Conservation (phyloP, 1,140 invertebrate genomes). For the Sarcophaga bullata region DNA sequence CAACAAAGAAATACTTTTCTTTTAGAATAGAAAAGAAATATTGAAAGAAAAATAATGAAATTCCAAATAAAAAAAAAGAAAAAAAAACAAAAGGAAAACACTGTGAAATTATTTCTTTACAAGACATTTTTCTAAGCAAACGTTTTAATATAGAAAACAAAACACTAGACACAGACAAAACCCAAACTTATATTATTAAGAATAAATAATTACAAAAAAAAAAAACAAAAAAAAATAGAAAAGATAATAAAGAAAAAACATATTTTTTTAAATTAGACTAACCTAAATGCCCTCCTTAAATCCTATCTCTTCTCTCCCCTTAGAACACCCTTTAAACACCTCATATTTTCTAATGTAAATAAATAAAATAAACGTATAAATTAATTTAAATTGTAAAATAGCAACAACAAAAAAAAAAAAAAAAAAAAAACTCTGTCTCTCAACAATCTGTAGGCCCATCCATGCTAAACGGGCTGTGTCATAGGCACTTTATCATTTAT, state of each 20-base stretch:
- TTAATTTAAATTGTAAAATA: not conserved
- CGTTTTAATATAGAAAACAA: not conserved
- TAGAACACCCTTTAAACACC: no score
- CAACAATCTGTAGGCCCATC: slow-evolving; percentile 56
- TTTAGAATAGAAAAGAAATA: no score
- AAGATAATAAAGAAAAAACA: no score
- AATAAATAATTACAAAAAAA: not conserved
- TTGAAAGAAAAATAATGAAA: no score
- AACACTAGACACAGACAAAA: not conserved
- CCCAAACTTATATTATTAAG: not conserved
- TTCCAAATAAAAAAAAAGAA: not conserved
- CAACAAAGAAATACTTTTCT: no score
- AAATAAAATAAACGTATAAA: not conserved
- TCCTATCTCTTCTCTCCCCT: not conserved
- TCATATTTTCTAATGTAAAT: not conserved
- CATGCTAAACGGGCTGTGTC: slow-evolving; percentile 62
- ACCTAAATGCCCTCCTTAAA: not conserved
- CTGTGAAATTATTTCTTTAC: not conserved
- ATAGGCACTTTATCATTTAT: slow-evolving; percentile 58
- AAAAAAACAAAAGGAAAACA: not conserved
- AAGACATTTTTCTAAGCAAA: no score
- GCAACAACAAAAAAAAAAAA: no score
- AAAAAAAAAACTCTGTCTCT: not conserved
- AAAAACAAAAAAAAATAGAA: not conserved
- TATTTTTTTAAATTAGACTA: not conserved